Evolutionary conservation across 2,888 invertebrate genomes (phyloP), one percentile per base, ranked within the genome.

Genomic region (Tyria jacobaeae): DNA sequence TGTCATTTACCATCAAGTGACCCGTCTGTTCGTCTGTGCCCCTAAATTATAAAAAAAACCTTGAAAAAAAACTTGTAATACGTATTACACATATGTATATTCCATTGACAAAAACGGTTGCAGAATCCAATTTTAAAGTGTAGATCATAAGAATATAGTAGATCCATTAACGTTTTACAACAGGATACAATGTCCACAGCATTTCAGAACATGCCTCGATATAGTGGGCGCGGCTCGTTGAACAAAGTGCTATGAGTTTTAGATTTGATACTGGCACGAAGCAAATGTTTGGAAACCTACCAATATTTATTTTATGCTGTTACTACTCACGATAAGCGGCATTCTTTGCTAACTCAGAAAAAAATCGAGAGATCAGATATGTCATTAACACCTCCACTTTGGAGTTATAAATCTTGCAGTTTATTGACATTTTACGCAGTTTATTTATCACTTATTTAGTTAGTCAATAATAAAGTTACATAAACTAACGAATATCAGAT

Each of bases 181-280:
- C 35, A 24, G 35, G 35, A 35, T 34, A 51, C 7, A 21, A 15
- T 35, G 35, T 51, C 34, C 34, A 51, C 31, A 15, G 21, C 21
- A 35, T 34, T 34, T 44, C 44, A 44, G 12, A 44, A 44, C 44
- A 21, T 44, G 44, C 4, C 21, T 7, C 34, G 14, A 14, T 21
- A 51, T 34, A 51, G 34, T 51, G 7, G 21, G 51, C 14, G 14
- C 24, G 39, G 39, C 25, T 53, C 39, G 53, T 39, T 25, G 25
- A 37, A 6, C 39, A 53, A 53, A 53, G 53, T 53, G 27, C 25
- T 39, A 25, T 53, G 39, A 53, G 52, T 24, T 53, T 24, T 27
- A 39, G 25, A 39, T 41, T 53, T 53, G 53, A 27, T 53, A 39
- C 39, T n/a, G 37, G 39, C 53, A 25, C 24, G 25, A 51, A 51